Percentiles rank a stretch among this genome's conserved stretches.
These are phyloP conservation scores for Luperina testacea DNA, from an alignment of 2,888 invertebrate species.

Conservation along the genomic window DNA sequence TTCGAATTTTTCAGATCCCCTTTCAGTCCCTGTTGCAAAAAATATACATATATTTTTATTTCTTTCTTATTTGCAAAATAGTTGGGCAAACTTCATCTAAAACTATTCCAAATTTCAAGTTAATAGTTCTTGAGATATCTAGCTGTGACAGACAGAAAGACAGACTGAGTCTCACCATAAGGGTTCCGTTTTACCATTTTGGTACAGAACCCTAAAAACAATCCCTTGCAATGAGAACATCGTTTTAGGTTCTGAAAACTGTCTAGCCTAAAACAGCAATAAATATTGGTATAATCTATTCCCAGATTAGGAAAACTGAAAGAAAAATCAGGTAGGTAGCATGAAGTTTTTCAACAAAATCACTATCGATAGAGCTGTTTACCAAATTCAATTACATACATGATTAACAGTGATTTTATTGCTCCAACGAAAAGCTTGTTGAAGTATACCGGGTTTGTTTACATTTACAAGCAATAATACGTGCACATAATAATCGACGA, in stretches of 20 bases:
- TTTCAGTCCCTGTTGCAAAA: too few species aligned
- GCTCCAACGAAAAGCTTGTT: constrained; percentile 32
- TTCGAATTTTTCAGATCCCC: too few species aligned
- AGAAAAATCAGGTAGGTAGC: constrained; percentile 31
- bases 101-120: too few species aligned
- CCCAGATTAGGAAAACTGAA: not conserved
- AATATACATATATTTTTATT: too few species aligned
- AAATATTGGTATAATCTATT: not conserved
- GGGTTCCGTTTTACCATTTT: too few species aligned
- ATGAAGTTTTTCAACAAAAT: not conserved
- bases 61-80: too few species aligned
- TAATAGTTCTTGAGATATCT: too few species aligned
- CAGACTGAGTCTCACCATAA: too few species aligned
- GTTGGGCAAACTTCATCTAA: too few species aligned
- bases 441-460: constrained; percentile 55
- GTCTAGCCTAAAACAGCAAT: not conserved
- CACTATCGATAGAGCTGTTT: constrained; percentile 19
- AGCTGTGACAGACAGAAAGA: too few species aligned
- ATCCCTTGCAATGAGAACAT: not conserved
- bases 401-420: constrained; percentile 29
- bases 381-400: constrained; percentile 17
- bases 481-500: constrained; percentile 66
- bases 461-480: constrained; percentile 57
- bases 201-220: too few species aligned
- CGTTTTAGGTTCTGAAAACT: not conserved